Conservation (phyloP, 2,797 vertebrate species). For the Acipenser oxyrinchus region DNA sequence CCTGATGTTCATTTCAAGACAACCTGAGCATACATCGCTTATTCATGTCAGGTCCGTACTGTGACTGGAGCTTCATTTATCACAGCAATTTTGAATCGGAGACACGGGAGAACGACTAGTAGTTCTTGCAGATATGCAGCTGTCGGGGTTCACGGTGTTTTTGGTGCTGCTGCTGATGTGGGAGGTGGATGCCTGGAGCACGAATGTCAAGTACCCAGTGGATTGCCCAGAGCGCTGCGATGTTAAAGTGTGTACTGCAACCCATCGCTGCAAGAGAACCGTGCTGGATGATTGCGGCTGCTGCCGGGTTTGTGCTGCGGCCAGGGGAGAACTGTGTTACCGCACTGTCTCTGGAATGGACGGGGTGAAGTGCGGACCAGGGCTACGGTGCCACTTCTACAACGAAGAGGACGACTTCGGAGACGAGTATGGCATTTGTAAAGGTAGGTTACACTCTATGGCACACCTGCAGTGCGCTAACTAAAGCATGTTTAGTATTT, state of each 20-base stretch:
- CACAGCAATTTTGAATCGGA: background rate
- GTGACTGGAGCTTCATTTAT: background rate
- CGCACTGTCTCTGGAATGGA: conserved; percentile 95
- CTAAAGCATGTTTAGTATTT: too few species aligned
- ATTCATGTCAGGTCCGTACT: conserved; percentile 13
- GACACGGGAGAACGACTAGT: background rate
- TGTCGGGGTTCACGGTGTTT: conserved; percentile 52
- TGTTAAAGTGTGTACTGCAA: conserved; percentile 64
- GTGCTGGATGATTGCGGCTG: conserved; percentile 96
- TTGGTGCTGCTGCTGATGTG: conserved; percentile 53
- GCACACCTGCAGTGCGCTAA: conserved; percentile 10
- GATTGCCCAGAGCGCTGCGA: conserved; percentile 84
- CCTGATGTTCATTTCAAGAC: conserved; percentile 67
- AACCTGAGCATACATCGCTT: conserved; percentile 33
- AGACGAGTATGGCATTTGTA: conserved; percentile 94
- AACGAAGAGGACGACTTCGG: conserved; percentile 96
- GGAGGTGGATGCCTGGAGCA: conserved; percentile 64
- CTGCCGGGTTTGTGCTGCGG: conserved; percentile 86
- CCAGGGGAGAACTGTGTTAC: conserved; percentile 86
- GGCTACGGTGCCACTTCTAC: conserved; percentile 90
- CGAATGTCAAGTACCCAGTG: conserved; percentile 77
- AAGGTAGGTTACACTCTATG: conserved; percentile 63
- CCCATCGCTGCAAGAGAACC: conserved; percentile 69
- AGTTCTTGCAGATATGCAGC: conserved; percentile 40
- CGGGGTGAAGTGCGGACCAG: conserved; percentile 93